Conservation (phyloP, 2,888 invertebrate genomes). For the Epistrophe grossulariae region DNA sequence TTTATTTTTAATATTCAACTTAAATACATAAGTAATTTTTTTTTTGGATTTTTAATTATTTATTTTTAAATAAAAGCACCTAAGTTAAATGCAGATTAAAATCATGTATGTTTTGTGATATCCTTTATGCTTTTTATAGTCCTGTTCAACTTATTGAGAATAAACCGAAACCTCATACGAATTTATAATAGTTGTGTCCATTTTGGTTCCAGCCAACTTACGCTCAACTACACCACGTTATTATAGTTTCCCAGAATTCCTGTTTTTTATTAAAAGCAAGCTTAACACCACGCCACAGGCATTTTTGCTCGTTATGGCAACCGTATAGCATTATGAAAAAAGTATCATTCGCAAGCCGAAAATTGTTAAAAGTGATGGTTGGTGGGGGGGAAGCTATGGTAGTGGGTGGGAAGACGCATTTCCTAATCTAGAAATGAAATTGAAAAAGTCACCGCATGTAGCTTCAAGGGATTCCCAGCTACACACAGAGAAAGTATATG, state of each 20-base stretch:
- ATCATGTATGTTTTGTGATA: not conserved
- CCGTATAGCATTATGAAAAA: conserved; percentile 7
- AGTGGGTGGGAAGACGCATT: not conserved
- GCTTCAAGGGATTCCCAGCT: conserved; percentile 45
- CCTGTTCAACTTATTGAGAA: not conserved
- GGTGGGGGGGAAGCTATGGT: not conserved
- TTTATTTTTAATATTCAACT: no score
- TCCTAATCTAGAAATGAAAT: conserved; percentile 49
- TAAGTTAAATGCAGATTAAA: not conserved
- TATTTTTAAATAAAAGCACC: not conserved
- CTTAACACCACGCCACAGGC: conserved; percentile 42
- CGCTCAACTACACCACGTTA: not conserved
- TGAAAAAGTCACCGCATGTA: conserved; percentile 55
- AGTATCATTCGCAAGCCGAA: not conserved
- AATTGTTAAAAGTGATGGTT: not conserved
- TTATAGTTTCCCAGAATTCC: conserved; percentile 13
- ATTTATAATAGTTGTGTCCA: not conserved
- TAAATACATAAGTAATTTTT: no score
- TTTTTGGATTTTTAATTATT: not conserved
- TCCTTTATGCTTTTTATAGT: not conserved
- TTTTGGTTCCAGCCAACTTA: not conserved
- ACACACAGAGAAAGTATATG: not conserved
- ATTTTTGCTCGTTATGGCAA: conserved; percentile 23
- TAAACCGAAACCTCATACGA: not conserved
- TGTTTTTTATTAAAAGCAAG: conserved; percentile 53